Percentiles rank a stretch among this genome's conserved stretches.
Evolutionary conservation across 2,888 invertebrate genomes (phyloP).

Genomic region (Drosophila neotestacea): DNA sequence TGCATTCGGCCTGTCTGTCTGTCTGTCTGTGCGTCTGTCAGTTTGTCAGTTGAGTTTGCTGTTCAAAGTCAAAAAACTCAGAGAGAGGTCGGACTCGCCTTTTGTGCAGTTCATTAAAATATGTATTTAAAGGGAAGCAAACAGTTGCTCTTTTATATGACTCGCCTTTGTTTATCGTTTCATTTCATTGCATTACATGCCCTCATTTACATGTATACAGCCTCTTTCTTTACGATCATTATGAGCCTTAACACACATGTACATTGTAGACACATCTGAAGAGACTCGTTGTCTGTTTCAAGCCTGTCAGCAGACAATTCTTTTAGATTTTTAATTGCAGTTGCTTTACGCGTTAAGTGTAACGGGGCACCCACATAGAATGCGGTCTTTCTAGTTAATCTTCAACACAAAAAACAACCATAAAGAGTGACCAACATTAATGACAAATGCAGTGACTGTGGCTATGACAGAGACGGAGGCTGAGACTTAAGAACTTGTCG

Average conservation of each 20-base stretch:
- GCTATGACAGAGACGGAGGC: background rate
- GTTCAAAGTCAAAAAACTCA: conserved; percentile 62
- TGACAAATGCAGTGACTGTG: conserved; percentile 30
- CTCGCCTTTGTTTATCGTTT: conserved; percentile 72
- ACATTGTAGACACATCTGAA: conserved; percentile 37
- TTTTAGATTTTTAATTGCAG: conserved; percentile 50
- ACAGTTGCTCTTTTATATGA: conserved; percentile 69
- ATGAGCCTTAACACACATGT: background rate
- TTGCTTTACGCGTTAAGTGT: conserved; percentile 16
- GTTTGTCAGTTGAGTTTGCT: conserved; percentile 26
- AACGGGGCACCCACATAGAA: conserved; percentile 59
- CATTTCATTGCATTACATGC: conserved; percentile 45
- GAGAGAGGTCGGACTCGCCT: conserved; percentile 22
- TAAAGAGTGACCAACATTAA: conserved; percentile 34
- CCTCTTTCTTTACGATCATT: conserved; percentile 49
- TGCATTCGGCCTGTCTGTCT: conserved; percentile 49
- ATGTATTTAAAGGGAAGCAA: conserved; percentile 47
- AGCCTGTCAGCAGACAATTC: conserved; percentile 38
- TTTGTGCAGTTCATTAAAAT: conserved; percentile 74
- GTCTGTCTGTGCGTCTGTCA: background rate
- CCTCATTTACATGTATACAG: conserved; percentile 16
- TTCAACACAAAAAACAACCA: conserved; percentile 21
- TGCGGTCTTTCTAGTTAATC: conserved; percentile 55
- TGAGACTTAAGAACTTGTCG: conserved; percentile 38
- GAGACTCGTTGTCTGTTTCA: conserved; percentile 32